Base-by-base conservation (phyloP, 2,888 invertebrate species). In the Hydrotaea cyrtoneurina region DNA sequence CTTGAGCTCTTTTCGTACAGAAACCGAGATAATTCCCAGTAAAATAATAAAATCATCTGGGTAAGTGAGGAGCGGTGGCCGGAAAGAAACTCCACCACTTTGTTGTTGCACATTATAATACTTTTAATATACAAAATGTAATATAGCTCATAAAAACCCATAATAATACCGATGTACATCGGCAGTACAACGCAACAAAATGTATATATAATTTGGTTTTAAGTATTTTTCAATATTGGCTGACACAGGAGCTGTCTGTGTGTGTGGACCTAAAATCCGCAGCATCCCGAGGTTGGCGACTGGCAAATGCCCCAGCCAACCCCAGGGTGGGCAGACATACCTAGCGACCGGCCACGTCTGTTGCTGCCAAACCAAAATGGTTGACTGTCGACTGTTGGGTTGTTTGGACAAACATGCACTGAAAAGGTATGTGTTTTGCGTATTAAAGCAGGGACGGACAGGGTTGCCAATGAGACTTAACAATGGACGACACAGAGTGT, bases 11-110 rank as follows among this genome's bases (percentile, higher is more conserved):
- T 26, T 55, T 55, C 19, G 23, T 11, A 71, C 75, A 21, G 26
- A 17, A 39, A 39, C 39, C 1, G 3, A 90, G 89, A 90, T 90
- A 90, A 90, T 90, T 89, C 90, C 89, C 90, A 89, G 88, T 90
- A 84, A 86, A 86, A 86, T 86, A 86, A 86, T 84, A 86, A 86
- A 86, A 86, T 82, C 78, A 81, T 72, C 66, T 59, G n/a, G n/a
- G 73, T 23, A 31, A 55, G 21, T 31, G 57, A 46, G 11, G 31
- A 31, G 39, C 39, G 66, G 21, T 19, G 62, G 13, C 11, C 3
- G 66, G 43, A 43, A 36, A 23, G 59, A 11, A 50, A 69, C 69
- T 43, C 77, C 39, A 78, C 69, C 80, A 78, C 31, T 59, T 73
- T 72, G 74, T 79, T 82, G 81, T 79, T 85, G 85, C 85, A 85